Evolutionary conservation across 2,888 invertebrate genomes (phyloP), one percentile per base, ranked within the genome.

Genomic region (Chesias legatella): DNA sequence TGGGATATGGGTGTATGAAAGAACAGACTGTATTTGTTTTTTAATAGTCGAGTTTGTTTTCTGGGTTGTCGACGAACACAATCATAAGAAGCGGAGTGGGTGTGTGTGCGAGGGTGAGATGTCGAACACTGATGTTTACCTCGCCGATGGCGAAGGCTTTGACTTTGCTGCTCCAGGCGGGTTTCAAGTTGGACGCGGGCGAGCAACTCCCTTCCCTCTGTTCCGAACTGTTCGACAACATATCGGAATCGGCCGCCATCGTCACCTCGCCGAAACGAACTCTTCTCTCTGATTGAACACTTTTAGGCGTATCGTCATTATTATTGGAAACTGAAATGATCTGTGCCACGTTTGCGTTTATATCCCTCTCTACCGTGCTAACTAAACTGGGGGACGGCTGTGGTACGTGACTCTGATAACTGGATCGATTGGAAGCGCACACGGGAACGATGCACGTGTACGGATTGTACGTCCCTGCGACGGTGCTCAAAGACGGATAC

Each of bases 71-170:
- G 83, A 86, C 86, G 80, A 88, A 86, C 86, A 86, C 86, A 88
- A 85, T 80, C 81, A 85, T 75, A 86, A 85, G 65, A 85, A 85
- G 84, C 84, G 64, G 76, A 75, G 75, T 79, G 65, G 77, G 56
- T 79, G 65, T 77, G 56, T 69, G 65, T 68, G 74, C 71, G 81
- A 76, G 76, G 73, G 68, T 74, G 67, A 71, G 72, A 76, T 80
- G 79, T 79, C 82, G 79, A 77, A 82, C 73, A 76, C 71, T 78
- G 63, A 74, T 81, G 77, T 69, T 86, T 89, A 88, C 89, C 88
- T 89, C 88, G 88, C 88, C 88, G 84, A 80, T 78, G 81, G 88
- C 86, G 71, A 85, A 85, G 83, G 86, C 73, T 88, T 85, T 86
- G 77, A 80, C 71, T 82, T 83, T 77, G 84, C 84, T 84, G 85